phyloP scores from a whole-genome alignment of 30 jellyfish, hydroid and myxozoan species.

The Sanderia malayensis region DNA sequence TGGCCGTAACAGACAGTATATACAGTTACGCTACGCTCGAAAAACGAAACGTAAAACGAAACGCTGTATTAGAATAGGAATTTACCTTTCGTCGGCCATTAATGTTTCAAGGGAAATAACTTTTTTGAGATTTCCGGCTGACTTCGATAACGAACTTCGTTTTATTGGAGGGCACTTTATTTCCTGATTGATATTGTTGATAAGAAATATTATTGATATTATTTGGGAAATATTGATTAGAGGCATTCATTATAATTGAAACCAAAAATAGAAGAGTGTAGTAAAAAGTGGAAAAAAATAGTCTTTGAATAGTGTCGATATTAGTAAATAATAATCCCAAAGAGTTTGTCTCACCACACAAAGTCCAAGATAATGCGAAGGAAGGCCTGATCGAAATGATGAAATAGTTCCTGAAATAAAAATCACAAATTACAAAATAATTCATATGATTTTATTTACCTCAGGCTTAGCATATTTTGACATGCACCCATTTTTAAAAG shows the following conservation, averaged over 20 bases:
- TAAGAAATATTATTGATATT: not conserved
- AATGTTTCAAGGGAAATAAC: slow-evolving; percentile 24
- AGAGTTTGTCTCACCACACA: slow-evolving; percentile 60
- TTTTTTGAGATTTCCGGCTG: slow-evolving; percentile 30
- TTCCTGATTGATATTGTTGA: slow-evolving; percentile 16
- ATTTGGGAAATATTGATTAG: too few relatives aligned
- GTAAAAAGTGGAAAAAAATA: not conserved
- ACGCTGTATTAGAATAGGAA: not conserved
- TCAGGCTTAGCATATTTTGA: too few relatives aligned
- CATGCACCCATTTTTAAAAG: too few relatives aligned
- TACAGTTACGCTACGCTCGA: not conserved
- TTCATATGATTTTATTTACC: too few relatives aligned
- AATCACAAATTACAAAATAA: too few relatives aligned
- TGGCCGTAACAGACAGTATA: too few relatives aligned
- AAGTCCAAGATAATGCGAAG: slow-evolving; percentile 66
- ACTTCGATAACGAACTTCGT: slow-evolving; percentile 11
- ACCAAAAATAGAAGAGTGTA: too few relatives aligned
- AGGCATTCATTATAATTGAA: too few relatives aligned
- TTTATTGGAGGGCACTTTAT: slow-evolving; percentile 45
- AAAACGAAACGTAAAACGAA: not conserved
- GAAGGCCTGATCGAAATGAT: slow-evolving; percentile 45
- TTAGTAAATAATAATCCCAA: too few relatives aligned
- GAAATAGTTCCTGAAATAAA: slow-evolving; percentile 42
- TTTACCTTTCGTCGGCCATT: slow-evolving; percentile 33
- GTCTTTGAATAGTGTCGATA: not conserved